Percentiles rank a stretch among this genome's conserved stretches.
Conservation (phyloP, 1,140 invertebrate genomes). For the Cydia splendana region DNA sequence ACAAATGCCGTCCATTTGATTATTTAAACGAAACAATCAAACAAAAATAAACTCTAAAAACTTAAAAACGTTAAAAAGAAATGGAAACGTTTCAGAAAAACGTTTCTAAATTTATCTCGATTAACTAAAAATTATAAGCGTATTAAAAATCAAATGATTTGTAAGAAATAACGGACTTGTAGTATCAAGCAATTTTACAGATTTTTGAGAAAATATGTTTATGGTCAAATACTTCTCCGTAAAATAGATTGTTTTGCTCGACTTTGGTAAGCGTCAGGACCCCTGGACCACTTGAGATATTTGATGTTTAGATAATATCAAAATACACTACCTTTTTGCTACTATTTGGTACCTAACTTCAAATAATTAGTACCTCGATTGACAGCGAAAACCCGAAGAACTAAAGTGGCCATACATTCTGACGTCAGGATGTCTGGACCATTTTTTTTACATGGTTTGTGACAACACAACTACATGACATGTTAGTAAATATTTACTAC, state of each 20-base stretch:
- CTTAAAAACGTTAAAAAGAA: slow-evolving; percentile 4
- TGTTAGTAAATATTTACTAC: too few species aligned
- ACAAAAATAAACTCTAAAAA: slow-evolving; percentile 30
- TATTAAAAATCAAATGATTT: not conserved
- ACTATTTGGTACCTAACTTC: too few species aligned
- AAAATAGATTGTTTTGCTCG: not conserved
- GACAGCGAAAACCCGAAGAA: too few species aligned
- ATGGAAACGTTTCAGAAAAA: not conserved
- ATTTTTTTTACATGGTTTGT: too few species aligned
- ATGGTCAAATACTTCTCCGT: not conserved
- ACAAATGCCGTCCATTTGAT: slow-evolving; percentile 64
- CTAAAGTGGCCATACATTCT: too few species aligned
- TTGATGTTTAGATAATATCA: too few species aligned
- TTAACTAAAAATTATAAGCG: not conserved
- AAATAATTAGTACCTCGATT: too few species aligned
- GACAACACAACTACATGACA: too few species aligned
- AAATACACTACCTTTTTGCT: too few species aligned
- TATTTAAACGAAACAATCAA: slow-evolving; percentile 37
- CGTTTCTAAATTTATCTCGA: not conserved
- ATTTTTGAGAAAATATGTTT: not conserved
- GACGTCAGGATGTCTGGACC: too few species aligned
- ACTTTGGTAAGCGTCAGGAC: too few species aligned
- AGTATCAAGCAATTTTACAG: not conserved
- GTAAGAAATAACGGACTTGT: not conserved
- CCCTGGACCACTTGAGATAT: too few species aligned